Evolutionary conservation across 2,797 vertebrate species (phyloP).

Genomic region (Pseudochirops corinnae): DNA sequence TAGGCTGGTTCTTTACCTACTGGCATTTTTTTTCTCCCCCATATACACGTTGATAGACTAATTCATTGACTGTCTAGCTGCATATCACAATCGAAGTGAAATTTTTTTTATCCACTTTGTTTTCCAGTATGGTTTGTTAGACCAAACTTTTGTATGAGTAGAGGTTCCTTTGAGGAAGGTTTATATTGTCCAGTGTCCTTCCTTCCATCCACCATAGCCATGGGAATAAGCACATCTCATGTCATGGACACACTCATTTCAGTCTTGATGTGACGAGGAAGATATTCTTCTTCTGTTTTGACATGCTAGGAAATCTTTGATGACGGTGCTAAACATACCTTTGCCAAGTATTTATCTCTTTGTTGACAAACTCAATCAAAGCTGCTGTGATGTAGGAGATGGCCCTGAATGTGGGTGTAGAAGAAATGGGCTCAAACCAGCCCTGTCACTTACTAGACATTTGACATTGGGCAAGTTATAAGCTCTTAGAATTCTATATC

Average conservation of each 20-base stretch:
- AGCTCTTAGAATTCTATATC: background rate
- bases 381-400: background rate
- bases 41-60: background rate
- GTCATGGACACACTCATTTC: background rate
- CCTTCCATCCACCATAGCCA: background rate
- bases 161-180: background rate
- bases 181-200: background rate
- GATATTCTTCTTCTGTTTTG: background rate
- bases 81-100: background rate
- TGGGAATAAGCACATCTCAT: background rate
- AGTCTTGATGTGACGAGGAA: background rate
- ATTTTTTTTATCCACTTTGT: background rate
- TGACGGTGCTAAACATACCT: background rate
- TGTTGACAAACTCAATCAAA: background rate
- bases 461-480: background rate
- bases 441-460: background rate
- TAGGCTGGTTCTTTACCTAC: background rate
- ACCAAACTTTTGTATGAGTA: background rate
- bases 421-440: background rate
- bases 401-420: background rate
- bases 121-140: background rate
- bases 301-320: background rate
- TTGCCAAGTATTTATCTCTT: background rate
- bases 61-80: background rate
- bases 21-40: background rate